Conservation (phyloP, 2,113 vertebrate species). For the Gambusia holbrooki region DNA sequence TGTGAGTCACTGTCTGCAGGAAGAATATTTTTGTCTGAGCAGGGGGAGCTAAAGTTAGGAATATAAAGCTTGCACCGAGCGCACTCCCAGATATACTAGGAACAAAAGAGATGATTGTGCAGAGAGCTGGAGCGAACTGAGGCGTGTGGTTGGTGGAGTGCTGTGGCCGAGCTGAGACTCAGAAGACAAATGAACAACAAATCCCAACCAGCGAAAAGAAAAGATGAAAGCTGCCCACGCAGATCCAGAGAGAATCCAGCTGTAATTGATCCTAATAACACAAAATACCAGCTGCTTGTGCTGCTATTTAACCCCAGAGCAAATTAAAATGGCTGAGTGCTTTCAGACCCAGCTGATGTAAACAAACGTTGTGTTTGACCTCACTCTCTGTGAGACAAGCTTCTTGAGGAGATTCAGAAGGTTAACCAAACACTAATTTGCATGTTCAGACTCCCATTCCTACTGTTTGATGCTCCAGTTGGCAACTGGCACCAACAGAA, state of each 20-base stretch:
- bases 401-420: background rate
- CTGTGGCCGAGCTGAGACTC: conserved; percentile 17
- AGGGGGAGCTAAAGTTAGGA: too few relatives aligned
- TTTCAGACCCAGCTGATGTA: background rate
- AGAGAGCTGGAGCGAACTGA: conserved; percentile 2
- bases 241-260: conserved; percentile 20
- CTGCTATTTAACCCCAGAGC: background rate
- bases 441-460: background rate
- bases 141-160: conserved; percentile 23
- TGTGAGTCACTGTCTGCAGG: too few relatives aligned
- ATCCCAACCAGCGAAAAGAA: conserved; percentile 4
- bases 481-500: background rate
- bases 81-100: conserved; percentile 6
- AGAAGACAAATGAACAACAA: conserved; percentile 39
- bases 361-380: background rate
- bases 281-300: conserved; percentile 14
- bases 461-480: background rate
- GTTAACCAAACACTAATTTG: background rate
- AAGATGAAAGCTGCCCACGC: conserved; percentile 42
- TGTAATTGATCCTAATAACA: conserved; percentile 32
- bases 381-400: background rate
- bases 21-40: too few relatives aligned
- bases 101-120: conserved; percentile 41
- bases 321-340: background rate
- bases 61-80: too few relatives aligned